Base-by-base conservation (phyloP, 2,888 invertebrate genomes). In the Bedellia somnulentella region DNA sequence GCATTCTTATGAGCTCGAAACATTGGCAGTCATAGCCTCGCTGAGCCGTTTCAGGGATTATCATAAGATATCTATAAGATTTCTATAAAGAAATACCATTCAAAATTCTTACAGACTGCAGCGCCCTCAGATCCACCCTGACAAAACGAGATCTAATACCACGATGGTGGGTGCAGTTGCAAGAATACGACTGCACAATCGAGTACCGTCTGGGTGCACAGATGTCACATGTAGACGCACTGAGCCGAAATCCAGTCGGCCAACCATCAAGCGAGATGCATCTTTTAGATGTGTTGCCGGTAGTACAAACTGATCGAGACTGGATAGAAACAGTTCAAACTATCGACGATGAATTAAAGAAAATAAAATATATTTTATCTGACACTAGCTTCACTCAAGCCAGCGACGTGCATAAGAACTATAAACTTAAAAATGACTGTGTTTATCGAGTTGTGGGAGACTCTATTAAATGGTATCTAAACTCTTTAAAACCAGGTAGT, bases 1-100 rank as follows among this genome's bases (percentile, higher is more conserved):
- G 14, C 36, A 36, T 47, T 55, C 30, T 42, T 49, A 45, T 31
- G 47, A 49, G 25, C 32, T 49, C 5, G 44, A 47, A 32, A 44
- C 46, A 1, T 27, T 45, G 25, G 43, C 42, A 1, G 31, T 45
- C 11, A 33, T 25, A 4, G 13, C 33, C 27, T 32, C 40, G 8
- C 21, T 44, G 11, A 22, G 35, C 18, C 8, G 30, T 3, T 31
- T 31, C 14, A 27, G 30, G n/a, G 30, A 25, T 3, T 31, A 31
- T n/a, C n/a, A n/a, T n/a, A n/a, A n/a, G n/a, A n/a, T n/a, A n/a
- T n/a, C n/a, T n/a, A n/a, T n/a, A n/a, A n/a, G n/a, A n/a, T n/a
- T n/a, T n/a, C n/a, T n/a, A n/a, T n/a, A n/a, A n/a, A 9, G 30
- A 21, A n/a, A 5, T 31, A 11, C 15, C 16, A n/a, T 31, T 31